Evolutionary conservation across 2,888 invertebrate species (phyloP), one percentile per base, ranked within the genome.

Genomic region (Pycnomerus fuliginosus): DNA sequence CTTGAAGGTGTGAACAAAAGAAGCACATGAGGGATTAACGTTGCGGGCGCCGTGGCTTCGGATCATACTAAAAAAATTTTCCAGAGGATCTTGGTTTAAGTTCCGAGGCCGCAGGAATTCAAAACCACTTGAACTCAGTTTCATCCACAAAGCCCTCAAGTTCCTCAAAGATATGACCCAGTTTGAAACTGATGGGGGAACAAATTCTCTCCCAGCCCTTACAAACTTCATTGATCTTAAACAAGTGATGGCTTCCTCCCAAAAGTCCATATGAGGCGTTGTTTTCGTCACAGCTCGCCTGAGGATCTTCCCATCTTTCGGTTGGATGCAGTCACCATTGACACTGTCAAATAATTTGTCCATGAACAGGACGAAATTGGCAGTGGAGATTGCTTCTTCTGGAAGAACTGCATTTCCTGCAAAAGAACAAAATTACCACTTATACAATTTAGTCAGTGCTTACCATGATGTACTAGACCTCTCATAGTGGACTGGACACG

Each of bases 11-110:
- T 16, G 29, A 3, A 25, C 11, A 17, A 44, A 44, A 8, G 33
- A 20, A 2, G 24, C 14, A 14, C 28, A 39, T 1, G 32, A 25
- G 1, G 39, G 39, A 16, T 34, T 39, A 1, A 40, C 29, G 12
- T 44, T 44, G n/a, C 44, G 16, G 5, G 16, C 16, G 2, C 39
- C 34, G 15, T 40, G 40, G 16, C 33, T 40, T 3, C 40, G 24
- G 16, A 40, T 16, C 16, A 23, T 16, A 2, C 40, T 16, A n/a
- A 40, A 40, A 25, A 24, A 32, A 25, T 40, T 40, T 33, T 40
- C 39, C 2, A 31, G 14, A 2, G 20, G 31, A 25, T 31, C 37
- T 3, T 37, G 37, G 12, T 37, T 37, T 2, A 37, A 37, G 16
- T 13, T 27, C 16, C 37, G 14, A n/a, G 14, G 3, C 2, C 7